A percentile compares a stretch with the other conserved stretches of the same genome.
These are phyloP conservation scores for Dendrolimus punctatus DNA, from an alignment of 1,140 invertebrate species.

Conservation along the genomic window DNA sequence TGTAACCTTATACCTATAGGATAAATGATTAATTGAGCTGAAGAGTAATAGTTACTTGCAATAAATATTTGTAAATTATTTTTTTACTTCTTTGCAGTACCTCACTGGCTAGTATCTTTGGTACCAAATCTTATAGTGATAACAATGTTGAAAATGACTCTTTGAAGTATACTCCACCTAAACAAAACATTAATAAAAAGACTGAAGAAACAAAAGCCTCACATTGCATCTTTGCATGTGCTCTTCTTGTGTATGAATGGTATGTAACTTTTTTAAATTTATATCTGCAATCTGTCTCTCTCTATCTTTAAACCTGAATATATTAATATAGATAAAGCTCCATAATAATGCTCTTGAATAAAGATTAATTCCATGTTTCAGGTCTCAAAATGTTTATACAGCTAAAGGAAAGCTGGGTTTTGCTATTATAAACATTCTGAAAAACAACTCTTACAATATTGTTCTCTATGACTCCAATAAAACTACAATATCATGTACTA, in stretches of 20 bases:
- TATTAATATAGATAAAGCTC: background rate
- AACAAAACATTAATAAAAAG: conserved; percentile 24
- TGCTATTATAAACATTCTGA: conserved; percentile 46
- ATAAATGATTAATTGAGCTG: too few species aligned
- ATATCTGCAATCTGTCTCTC: background rate
- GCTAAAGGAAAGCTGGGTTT: conserved; percentile 46
- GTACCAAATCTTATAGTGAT: conserved; percentile 17
- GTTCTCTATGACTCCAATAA: conserved; percentile 56
- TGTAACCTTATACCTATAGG: too few species aligned
- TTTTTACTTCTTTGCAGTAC: conserved; percentile 23
- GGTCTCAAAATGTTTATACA: conserved; percentile 40
- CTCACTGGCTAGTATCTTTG: conserved; percentile 51
- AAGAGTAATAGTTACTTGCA: background rate
- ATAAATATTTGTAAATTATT: conserved; percentile 7
- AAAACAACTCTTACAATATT: conserved; percentile 35
- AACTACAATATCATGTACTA: conserved; percentile 42
- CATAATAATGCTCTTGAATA: conserved; percentile 3
- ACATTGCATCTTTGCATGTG: conserved; percentile 42
- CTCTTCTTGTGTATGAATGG: conserved; percentile 50
- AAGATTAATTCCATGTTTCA: conserved; percentile 22
- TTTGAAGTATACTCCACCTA: conserved; percentile 46
- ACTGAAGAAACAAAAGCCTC: conserved; percentile 32
- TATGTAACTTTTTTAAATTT: conserved; percentile 16
- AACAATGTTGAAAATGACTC: conserved; percentile 31
- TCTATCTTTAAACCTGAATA: background rate